Evolutionary conservation across 2,888 invertebrate genomes (phyloP).

Genomic region (Cheilosia vulpina): DNA sequence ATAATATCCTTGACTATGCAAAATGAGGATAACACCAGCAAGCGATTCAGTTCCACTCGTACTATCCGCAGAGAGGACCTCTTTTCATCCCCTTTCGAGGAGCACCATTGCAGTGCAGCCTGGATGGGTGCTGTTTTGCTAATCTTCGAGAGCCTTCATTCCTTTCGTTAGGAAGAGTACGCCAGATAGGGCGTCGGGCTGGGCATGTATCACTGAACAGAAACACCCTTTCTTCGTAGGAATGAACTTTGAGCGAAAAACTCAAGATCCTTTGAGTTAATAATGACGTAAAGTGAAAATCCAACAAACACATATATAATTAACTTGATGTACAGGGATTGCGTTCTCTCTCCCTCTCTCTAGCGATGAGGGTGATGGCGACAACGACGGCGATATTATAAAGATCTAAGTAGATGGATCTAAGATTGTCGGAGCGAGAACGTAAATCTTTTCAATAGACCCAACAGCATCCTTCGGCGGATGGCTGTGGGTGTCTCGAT

Average conservation of each 20-base stretch:
- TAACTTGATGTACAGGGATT: conserved; percentile 25
- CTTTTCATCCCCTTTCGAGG: not conserved
- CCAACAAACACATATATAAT: conserved; percentile 53
- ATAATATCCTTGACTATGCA: conserved; percentile 40
- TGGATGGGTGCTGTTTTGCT: conserved; percentile 12
- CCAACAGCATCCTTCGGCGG: conserved; percentile 22
- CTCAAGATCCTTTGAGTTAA: conserved; percentile 51
- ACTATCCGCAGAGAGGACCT: not conserved
- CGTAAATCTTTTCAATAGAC: conserved; percentile 17
- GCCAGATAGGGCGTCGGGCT: not conserved
- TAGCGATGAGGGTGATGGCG: conserved; percentile 10
- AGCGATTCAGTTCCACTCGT: conserved; percentile 12
- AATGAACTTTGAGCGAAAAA: conserved; percentile 31
- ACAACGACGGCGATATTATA: conserved; percentile 8
- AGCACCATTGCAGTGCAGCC: not conserved
- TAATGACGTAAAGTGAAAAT: conserved; percentile 64
- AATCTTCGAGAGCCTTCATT: conserved; percentile 36
- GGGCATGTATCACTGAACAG: conserved; percentile 21
- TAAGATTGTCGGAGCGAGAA: conserved; percentile 13
- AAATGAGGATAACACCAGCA: conserved; percentile 19
- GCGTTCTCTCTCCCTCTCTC: not conserved
- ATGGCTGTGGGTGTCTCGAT: conserved; percentile 31
- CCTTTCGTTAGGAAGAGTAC: not conserved
- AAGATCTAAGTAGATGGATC: not conserved
- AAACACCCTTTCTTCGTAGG: conserved; percentile 33